A percentile compares a stretch with the other conserved stretches of the same genome.
phyloP scores from a whole-genome alignment of 2,888 invertebrate genomes.

The Ligdia adustata region DNA sequence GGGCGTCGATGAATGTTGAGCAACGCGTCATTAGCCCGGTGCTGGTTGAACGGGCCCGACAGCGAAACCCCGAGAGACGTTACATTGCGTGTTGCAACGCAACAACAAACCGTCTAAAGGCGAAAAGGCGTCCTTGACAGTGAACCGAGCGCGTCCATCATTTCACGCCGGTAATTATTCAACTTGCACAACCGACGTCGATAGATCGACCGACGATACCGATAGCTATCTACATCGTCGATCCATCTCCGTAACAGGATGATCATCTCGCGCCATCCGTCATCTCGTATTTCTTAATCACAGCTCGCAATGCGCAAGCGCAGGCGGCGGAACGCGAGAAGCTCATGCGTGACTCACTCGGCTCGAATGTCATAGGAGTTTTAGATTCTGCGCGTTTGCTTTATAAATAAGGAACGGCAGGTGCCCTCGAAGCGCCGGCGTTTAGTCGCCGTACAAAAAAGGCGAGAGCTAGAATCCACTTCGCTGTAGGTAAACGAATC shows the following conservation, averaged over 20 bases:
- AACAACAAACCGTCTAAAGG: constrained; percentile 57
- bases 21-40: constrained; percentile 53
- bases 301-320: constrained; percentile 21
- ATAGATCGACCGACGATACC: constrained; percentile 42
- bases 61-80: constrained; percentile 46
- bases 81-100: constrained; percentile 54
- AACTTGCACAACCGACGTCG: constrained; percentile 60
- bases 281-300: constrained; percentile 50
- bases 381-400: constrained; percentile 41
- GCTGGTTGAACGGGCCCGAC: constrained; percentile 50
- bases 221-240: constrained; percentile 57
- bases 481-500: constrained; percentile 44
- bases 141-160: constrained; percentile 65
- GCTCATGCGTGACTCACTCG: constrained; percentile 48
- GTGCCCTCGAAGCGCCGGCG: constrained; percentile 58
- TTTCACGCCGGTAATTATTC: constrained; percentile 60
- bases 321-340: constrained; percentile 36
- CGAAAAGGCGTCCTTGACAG: constrained; percentile 73
- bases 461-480: constrained; percentile 49
- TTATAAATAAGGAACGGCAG: constrained; percentile 54
- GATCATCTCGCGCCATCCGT: constrained; percentile 47
- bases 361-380: constrained; percentile 46
- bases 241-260: constrained; percentile 46
- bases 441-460: constrained; percentile 56
- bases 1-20: constrained; percentile 51